phyloP scores from a whole-genome alignment of 35 echinoderm and acorn worm genomes.

The Strongylocentrotus purpuratus region DNA sequence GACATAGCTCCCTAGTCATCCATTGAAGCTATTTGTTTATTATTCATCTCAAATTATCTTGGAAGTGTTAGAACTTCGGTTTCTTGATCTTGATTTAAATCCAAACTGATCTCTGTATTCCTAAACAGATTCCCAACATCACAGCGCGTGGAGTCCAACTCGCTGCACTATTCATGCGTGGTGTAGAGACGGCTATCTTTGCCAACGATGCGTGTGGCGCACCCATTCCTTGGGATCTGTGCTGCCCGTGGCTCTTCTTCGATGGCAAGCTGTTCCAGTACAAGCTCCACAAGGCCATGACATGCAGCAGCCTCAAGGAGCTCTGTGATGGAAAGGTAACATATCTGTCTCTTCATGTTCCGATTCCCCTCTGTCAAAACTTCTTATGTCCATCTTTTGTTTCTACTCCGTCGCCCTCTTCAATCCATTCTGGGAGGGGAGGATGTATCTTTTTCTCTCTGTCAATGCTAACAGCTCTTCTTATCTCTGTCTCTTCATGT shows the following conservation, averaged over 20 bases:
- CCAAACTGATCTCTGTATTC: not conserved
- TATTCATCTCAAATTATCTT: too few species aligned
- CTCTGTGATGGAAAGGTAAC: constrained; percentile 98
- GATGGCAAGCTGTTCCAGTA: constrained; percentile 99
- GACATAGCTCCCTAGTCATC: too few species aligned
- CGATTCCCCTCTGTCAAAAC: not conserved
- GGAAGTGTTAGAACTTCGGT: too few species aligned
- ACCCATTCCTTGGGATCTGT: constrained; percentile 94
- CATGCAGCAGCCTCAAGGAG: constrained; percentile 85
- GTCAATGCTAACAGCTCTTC: too few species aligned
- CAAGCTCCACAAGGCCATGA: constrained; percentile 89
- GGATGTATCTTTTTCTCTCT: too few species aligned
- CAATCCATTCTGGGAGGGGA: too few species aligned
- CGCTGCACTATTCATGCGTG: constrained; percentile 95
- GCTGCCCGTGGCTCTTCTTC: constrained; percentile 99
- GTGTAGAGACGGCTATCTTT: constrained; percentile 86
- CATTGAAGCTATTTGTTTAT: too few species aligned
- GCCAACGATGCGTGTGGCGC: constrained; percentile 94
- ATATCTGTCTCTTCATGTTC: not conserved
- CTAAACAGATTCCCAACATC: constrained; percentile 81
- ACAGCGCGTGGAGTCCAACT: constrained; percentile 89
- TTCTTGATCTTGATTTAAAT: too few species aligned
- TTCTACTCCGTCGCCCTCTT: not conserved
- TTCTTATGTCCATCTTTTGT: not conserved
- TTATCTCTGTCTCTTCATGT: not conserved